Base-by-base conservation (phyloP, 2,888 invertebrate genomes). In the Ophonus ardosiacus region DNA sequence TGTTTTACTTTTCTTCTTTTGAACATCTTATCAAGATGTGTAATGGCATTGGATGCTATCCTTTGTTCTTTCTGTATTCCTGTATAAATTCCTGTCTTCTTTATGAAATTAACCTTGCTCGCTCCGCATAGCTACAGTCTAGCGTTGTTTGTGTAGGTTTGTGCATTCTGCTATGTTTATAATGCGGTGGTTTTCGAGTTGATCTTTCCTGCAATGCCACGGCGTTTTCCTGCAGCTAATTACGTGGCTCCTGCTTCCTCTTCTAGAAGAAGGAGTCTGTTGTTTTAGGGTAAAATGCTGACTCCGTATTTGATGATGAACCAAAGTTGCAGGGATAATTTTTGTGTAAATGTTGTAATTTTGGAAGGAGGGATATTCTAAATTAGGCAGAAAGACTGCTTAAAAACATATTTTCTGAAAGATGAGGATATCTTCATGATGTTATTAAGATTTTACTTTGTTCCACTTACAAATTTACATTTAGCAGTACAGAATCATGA, bases 141-240 rank as follows among this genome's bases (percentile, higher is more conserved):
- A 51, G 31, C 31, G 31, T 31, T 13, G 43, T 51, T 51, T 51
- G 43, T 13, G 43, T 51, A 10, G 43, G 43, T 51, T 51, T 51
- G 43, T 51, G 43, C 43, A 51, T 51, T 13, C 43, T 63, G 63
- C 17, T 31, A 31, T 59, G 59, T 63, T 63, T 63, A 63, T 63
- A 63, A 24, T 10, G 10, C 63, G 10, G 24, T 21, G 63, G 18
- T 63, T 63, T 63, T 63, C 21, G 43, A 51, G 63, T 63, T 63
- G 63, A 63, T 63, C 63, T 63, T 24, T 63, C 63, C 63, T 63
- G 63, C 63, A 18, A 21, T 63, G 63, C 63, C 10, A 63, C 63
- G 21, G 18, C 21, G 63, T 21, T 63, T 63, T 24, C 63, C 63
- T 63, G 63, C 63, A 21, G 63, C 63, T 63, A 63, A 63, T 63